These are phyloP conservation scores for Drosophila insularis DNA, from an alignment of 1,140 invertebrate species.

Conservation along the genomic window DNA sequence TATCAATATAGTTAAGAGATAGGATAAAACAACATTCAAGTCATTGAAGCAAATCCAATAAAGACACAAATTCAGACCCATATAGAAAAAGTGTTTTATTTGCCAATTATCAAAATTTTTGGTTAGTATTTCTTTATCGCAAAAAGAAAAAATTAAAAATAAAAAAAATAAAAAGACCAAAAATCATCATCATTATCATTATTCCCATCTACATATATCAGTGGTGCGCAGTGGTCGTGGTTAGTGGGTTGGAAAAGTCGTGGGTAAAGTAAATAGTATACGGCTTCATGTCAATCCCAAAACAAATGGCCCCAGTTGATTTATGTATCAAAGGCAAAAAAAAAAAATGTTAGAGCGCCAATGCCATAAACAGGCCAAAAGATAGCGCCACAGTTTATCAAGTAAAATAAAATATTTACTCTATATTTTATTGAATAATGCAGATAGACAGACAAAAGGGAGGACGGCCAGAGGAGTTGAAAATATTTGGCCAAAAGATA, in stretches of 20 bases:
- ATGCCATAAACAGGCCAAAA: constrained; percentile 47
- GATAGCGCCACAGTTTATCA: constrained; percentile 46
- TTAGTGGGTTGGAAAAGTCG: constrained; percentile 24
- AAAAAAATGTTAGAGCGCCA: constrained; percentile 42
- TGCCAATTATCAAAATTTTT: not conserved
- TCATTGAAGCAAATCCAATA: not conserved
- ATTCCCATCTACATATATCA: constrained; percentile 59
- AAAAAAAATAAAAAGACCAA: not conserved
- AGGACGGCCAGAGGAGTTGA: not conserved
- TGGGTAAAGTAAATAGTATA: constrained; percentile 36
- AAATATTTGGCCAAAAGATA: constrained; percentile 33
- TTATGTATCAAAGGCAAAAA: constrained; percentile 51
- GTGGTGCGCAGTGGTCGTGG: not conserved
- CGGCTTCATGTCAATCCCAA: constrained; percentile 29
- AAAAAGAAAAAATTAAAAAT: not conserved
- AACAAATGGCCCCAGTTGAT: constrained; percentile 57
- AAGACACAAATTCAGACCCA: not conserved
- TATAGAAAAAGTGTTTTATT: not conserved
- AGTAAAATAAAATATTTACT: constrained; percentile 31
- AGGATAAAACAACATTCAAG: not conserved
- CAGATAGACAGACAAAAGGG: constrained; percentile 8
- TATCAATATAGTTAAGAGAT: not conserved
- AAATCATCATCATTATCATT: not conserved
- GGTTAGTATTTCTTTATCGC: not conserved
- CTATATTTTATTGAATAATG: constrained; percentile 1